Evolutionary conservation across 2,888 invertebrate species (phyloP).

Genomic region (Allacma fusca): DNA sequence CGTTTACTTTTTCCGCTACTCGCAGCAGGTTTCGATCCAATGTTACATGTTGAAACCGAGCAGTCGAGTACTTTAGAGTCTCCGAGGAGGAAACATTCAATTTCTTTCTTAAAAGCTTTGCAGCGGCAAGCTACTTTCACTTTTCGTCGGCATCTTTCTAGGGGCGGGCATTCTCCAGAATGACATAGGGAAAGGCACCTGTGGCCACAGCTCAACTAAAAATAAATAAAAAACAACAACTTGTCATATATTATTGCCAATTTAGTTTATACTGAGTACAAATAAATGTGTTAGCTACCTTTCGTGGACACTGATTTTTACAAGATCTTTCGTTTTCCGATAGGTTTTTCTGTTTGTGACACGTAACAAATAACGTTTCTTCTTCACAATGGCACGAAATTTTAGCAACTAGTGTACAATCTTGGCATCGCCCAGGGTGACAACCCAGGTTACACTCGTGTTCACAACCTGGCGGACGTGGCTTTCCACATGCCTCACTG

Average conservation of each 20-base stretch:
- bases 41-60: constrained; percentile 47
- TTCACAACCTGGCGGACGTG: constrained; percentile 65
- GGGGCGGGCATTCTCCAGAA: constrained; percentile 73
- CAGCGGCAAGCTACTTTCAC: constrained; percentile 81
- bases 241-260: constrained; percentile 59
- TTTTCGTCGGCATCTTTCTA: constrained; percentile 78
- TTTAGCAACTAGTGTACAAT: constrained; percentile 76
- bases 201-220: constrained; percentile 83
- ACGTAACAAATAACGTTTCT: constrained; percentile 77
- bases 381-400: constrained; percentile 84
- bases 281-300: no score
- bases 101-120: constrained; percentile 77
- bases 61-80: constrained; percentile 56
- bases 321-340: constrained; percentile 69
- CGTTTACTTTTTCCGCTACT: constrained; percentile 42
- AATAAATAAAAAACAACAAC: no score
- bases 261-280: no score
- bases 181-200: constrained; percentile 80
- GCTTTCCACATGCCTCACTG: constrained; percentile 56
- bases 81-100: constrained; percentile 57
- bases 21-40: constrained; percentile 44
- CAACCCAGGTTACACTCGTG: constrained; percentile 66
- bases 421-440: constrained; percentile 74
- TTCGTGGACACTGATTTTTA: constrained; percentile 85
- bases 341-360: constrained; percentile 71